These are phyloP conservation scores for Hybos culiciformis DNA, from an alignment of 2,888 invertebrate genomes.

Conservation along the genomic window DNA sequence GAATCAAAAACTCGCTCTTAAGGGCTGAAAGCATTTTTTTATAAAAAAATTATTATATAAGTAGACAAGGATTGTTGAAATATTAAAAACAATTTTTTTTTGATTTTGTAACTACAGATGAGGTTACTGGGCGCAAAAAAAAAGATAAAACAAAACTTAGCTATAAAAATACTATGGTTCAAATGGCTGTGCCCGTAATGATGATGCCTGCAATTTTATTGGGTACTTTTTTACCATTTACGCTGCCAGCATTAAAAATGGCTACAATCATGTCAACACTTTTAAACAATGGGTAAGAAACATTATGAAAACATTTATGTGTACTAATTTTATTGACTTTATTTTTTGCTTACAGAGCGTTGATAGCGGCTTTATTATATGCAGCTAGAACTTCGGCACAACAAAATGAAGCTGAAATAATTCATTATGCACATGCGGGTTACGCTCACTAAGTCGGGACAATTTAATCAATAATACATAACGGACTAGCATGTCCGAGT, in stretches of 20 bases:
- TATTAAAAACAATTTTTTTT: too few relatives aligned
- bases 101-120: background rate
- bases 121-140: slow-evolving; percentile 13
- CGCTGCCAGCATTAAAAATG: slow-evolving; percentile 53
- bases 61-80: too few relatives aligned
- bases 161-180: slow-evolving; percentile 27
- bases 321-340: too few relatives aligned
- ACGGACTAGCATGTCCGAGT: too few relatives aligned
- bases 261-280: slow-evolving; percentile 45
- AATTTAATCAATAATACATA: slow-evolving; percentile 1
- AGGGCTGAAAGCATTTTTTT: too few relatives aligned
- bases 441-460: slow-evolving; percentile 20
- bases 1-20: too few relatives aligned
- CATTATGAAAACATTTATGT: too few relatives aligned
- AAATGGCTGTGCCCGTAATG: slow-evolving; percentile 41
- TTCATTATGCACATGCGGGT: slow-evolving; percentile 23
- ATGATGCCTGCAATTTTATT: slow-evolving; percentile 49
- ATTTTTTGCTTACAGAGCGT: too few relatives aligned
- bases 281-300: slow-evolving; percentile 55
- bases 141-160: slow-evolving; percentile 19
- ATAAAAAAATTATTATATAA: background rate
- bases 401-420: slow-evolving; percentile 26
- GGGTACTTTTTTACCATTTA: slow-evolving; percentile 52
- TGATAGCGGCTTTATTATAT: slow-evolving; percentile 41
- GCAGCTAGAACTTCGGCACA: slow-evolving; percentile 29